A percentile compares a stretch with the other conserved stretches of the same genome.
Evolutionary conservation across 2,113 vertebrate genomes (phyloP).

Genomic region (Pterocles gutturalis): DNA sequence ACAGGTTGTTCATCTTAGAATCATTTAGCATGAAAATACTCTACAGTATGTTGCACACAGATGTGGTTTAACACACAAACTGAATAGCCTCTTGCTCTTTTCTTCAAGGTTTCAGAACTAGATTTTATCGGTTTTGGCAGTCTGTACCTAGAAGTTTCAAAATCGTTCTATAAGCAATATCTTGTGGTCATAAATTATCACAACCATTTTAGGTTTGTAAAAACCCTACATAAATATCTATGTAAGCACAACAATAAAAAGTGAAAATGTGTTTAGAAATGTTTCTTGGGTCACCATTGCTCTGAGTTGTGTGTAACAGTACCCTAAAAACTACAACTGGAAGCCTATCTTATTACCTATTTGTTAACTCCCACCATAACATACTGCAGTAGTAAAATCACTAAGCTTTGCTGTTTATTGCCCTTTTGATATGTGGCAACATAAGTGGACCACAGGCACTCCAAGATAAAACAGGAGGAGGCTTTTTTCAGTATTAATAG

Average conservation of each 20-base stretch:
- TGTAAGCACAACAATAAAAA: conserved; percentile 64
- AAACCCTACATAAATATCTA: conserved; percentile 59
- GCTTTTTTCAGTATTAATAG: conserved; percentile 34
- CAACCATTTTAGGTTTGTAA: conserved; percentile 58
- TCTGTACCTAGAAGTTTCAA: conserved; percentile 36
- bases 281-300: conserved; percentile 52
- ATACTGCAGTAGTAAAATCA: conserved; percentile 55
- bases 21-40: conserved; percentile 25
- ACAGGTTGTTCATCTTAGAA: conserved; percentile 46
- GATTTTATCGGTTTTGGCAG: conserved; percentile 67
- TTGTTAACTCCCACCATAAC: conserved; percentile 53
- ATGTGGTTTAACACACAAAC: conserved; percentile 48
- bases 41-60: conserved; percentile 42
- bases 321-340: conserved; percentile 46
- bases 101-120: conserved; percentile 43
- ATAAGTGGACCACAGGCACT: conserved; percentile 57
- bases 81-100: conserved; percentile 39
- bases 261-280: conserved; percentile 62
- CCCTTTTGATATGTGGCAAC: conserved; percentile 48
- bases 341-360: conserved; percentile 63
- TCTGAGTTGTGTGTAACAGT: conserved; percentile 32
- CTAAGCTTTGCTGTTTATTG: conserved; percentile 67
- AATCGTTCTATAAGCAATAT: conserved; percentile 67
- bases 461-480: conserved; percentile 53
- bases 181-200: conserved; percentile 61